These are phyloP conservation scores for Cladorhizidae sp. DNA, from an alignment of 37 sponge, comb jelly and placozoan genomes.

Conservation along the genomic window DNA sequence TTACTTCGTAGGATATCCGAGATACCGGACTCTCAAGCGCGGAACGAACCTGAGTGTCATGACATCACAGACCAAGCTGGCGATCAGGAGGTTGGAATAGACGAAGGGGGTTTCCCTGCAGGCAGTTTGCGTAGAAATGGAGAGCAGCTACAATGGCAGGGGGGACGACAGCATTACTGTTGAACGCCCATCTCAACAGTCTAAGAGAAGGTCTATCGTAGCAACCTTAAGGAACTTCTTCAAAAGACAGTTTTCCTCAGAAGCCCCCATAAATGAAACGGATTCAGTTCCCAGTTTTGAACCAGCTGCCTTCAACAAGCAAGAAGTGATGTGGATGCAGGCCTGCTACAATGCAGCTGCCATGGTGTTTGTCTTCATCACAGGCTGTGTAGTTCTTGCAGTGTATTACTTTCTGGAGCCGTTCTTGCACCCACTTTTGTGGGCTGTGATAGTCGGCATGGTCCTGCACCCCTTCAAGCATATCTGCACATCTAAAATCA, in stretches of 20 bases:
- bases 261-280: background rate
- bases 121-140: no score
- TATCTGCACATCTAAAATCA: conserved; percentile 42
- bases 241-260: background rate
- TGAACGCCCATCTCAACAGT: no score
- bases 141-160: no score
- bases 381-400: conserved; percentile 43
- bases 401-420: conserved; percentile 84
- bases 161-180: no score
- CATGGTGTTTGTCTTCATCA: conserved; percentile 50
- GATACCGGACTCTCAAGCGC: no score
- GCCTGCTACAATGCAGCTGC: conserved; percentile 68
- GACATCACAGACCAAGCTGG: no score
- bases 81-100: no score
- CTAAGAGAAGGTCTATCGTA: background rate
- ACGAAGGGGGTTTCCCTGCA: no score
- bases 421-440: conserved; percentile 91
- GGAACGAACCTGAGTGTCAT: no score
- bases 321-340: conserved; percentile 51
- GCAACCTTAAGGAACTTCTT: conserved; percentile 4
- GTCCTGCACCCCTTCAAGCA: conserved; percentile 91
- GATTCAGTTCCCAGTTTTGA: background rate
- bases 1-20: no score
- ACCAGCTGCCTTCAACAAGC: background rate
- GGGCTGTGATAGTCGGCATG: conserved; percentile 90